These are phyloP conservation scores for Agrypnia vestita DNA, from an alignment of 1,140 invertebrate species.

Conservation along the genomic window DNA sequence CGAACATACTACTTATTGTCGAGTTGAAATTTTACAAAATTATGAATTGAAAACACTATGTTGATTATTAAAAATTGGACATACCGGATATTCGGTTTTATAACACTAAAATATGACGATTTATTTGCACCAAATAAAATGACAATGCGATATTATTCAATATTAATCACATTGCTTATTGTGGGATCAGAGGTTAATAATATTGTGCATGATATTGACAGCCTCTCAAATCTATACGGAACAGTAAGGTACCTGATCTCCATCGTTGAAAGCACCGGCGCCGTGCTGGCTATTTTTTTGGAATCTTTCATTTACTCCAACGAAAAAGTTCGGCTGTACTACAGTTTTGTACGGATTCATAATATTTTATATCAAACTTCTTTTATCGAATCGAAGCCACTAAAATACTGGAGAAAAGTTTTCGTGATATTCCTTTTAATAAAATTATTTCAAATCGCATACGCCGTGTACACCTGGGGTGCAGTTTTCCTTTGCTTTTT, in stretches of 20 bases:
- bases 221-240: neutral
- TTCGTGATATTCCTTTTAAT: neutral
- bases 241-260: neutral
- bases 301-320: constrained; percentile 13
- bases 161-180: neutral
- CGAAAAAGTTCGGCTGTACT: constrained; percentile 1
- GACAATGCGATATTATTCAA: neutral
- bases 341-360: constrained; percentile 6
- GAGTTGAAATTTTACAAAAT: neutral
- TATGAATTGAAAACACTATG: neutral
- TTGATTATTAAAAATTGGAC: neutral
- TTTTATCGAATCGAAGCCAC: neutral
- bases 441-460: neutral
- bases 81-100: neutral
- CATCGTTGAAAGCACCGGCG: neutral
- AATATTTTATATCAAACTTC: neutral
- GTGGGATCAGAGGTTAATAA: neutral
- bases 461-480: no score
- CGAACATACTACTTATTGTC: constrained; percentile 7
- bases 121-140: neutral
- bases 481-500: neutral
- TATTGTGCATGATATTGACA: neutral
- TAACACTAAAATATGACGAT: neutral
- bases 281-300: neutral
- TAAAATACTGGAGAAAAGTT: neutral